These are phyloP conservation scores for Caloenas nicobarica DNA, from an alignment of 2,113 vertebrate species.

Conservation along the genomic window DNA sequence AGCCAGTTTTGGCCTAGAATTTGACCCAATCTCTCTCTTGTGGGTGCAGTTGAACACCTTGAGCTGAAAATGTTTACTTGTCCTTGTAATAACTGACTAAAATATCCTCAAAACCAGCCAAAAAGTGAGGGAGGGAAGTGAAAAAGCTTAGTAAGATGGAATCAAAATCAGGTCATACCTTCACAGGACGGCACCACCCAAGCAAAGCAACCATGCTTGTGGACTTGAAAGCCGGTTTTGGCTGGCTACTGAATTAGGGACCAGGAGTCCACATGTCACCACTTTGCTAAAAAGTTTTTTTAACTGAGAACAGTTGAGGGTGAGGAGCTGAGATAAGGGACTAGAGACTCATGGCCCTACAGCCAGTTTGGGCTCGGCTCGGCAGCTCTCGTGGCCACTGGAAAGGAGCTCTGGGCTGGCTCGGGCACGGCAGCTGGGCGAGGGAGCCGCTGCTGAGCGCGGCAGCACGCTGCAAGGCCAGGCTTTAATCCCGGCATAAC, in stretches of 20 bases:
- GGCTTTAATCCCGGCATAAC: slow-evolving; percentile 65
- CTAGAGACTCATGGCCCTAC: neutral
- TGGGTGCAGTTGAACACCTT: neutral
- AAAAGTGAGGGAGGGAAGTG: neutral
- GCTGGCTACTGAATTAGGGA: neutral
- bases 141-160: neutral
- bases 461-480: slow-evolving; percentile 27
- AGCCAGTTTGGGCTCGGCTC: neutral
- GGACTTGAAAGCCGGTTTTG: neutral
- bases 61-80: neutral
- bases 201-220: neutral
- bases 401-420: neutral
- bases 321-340: neutral
- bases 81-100: neutral
- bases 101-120: neutral
- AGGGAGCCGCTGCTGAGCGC: neutral
- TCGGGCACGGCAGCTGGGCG: neutral
- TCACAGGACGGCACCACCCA: neutral
- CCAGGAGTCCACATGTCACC: fast-evolving
- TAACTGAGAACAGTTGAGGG: neutral
- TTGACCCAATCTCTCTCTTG: neutral
- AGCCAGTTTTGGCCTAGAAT: neutral
- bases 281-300: neutral
- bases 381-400: neutral
- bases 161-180: neutral